Conservation (phyloP, 1,140 invertebrate species). For the Aethina tumida region DNA sequence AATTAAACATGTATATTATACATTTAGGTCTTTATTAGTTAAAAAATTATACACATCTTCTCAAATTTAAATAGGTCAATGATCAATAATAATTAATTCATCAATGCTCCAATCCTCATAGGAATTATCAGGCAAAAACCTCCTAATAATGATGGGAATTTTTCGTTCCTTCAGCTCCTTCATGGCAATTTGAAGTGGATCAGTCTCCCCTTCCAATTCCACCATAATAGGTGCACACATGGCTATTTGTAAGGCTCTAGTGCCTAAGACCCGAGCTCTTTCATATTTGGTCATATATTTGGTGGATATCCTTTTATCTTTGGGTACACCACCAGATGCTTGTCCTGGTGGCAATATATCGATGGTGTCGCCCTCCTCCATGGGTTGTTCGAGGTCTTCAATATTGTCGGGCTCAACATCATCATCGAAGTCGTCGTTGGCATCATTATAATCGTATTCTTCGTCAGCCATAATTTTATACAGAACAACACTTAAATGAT, state of each 20-base stretch:
- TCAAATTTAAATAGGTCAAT: slow-evolving; percentile 38
- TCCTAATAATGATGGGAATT: slow-evolving; percentile 94
- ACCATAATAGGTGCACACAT: slow-evolving; percentile 99
- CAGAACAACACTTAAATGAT: too few relatives aligned
- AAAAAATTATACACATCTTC: too few relatives aligned
- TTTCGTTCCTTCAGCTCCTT: slow-evolving; percentile 96
- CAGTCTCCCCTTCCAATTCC: slow-evolving; percentile 96
- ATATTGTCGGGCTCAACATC: slow-evolving; percentile 70
- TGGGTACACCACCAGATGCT: slow-evolving; percentile 61
- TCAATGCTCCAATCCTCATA: slow-evolving; percentile 99
- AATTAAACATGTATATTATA: too few relatives aligned
- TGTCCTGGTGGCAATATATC: slow-evolving; percentile 59
- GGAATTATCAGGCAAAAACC: slow-evolving; percentile 96
- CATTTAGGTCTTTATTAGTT: too few relatives aligned
- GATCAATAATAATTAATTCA: slow-evolving; percentile 93
- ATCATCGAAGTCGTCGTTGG: slow-evolving; percentile 69
- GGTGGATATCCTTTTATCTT: slow-evolving; percentile 74
- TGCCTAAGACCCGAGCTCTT: slow-evolving; percentile 85
- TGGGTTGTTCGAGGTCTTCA: slow-evolving; percentile 53
- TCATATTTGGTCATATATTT: slow-evolving; percentile 96
- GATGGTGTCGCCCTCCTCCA: slow-evolving; percentile 56
- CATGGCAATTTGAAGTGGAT: slow-evolving; percentile 96
- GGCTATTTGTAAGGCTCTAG: slow-evolving; percentile 93
- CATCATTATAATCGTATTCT: slow-evolving; percentile 62
- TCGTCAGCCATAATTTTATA: slow-evolving; percentile 75